These are phyloP conservation scores for Zeus faber DNA, from an alignment of 2,113 vertebrate species.

Conservation along the genomic window DNA sequence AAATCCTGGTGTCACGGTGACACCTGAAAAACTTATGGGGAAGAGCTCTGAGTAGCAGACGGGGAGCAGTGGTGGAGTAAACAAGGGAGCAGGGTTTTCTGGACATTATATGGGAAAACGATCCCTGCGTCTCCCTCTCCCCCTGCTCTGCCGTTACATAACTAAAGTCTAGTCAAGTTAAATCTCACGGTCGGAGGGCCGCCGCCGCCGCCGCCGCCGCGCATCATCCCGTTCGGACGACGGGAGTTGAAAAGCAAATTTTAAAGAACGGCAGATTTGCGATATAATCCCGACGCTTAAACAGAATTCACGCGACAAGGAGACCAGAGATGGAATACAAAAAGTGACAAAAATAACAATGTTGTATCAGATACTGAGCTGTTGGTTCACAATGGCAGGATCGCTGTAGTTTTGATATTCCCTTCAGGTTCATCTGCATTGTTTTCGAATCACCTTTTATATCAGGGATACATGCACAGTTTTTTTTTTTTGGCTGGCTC, in stretches of 20 bases:
- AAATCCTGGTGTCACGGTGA: no score
- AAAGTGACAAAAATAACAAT: neutral
- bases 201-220: slow-evolving; percentile 27
- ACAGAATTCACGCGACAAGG: no score
- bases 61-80: no score
- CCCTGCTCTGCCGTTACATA: slow-evolving; percentile 40
- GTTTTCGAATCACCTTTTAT: neutral
- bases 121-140: slow-evolving; percentile 16
- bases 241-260: slow-evolving; percentile 12
- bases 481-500: slow-evolving; percentile 10
- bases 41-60: no score
- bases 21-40: neutral
- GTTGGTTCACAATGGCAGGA: neutral
- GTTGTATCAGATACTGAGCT: neutral
- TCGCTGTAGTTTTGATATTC: neutral
- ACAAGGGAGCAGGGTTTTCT: neutral
- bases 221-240: slow-evolving; percentile 30
- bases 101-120: neutral
- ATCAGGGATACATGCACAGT: no score
- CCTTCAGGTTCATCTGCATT: neutral
- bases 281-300: slow-evolving; percentile 2
- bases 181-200: slow-evolving; percentile 40
- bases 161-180: slow-evolving; percentile 50
- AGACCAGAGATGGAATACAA: slow-evolving; percentile 1
- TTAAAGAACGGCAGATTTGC: slow-evolving; percentile 7